Conservation (phyloP, 2,113 vertebrate genomes). For the Dolichallabes microphthalmus region DNA sequence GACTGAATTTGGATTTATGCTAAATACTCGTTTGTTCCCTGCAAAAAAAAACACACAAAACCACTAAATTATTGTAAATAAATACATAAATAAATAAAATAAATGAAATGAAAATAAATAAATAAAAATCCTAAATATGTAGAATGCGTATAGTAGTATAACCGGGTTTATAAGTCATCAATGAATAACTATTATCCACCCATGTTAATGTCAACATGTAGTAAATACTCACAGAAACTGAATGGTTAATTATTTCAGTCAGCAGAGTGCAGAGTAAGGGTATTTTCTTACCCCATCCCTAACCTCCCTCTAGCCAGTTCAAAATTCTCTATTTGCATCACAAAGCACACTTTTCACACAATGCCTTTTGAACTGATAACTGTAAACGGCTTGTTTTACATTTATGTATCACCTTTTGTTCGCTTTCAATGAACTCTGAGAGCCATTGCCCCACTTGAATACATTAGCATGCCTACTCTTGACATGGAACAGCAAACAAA, state of each 20-base stretch:
- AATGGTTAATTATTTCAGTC: slow-evolving; percentile 36
- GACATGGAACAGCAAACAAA: slow-evolving; percentile 58
- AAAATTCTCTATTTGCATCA: slow-evolving; percentile 69
- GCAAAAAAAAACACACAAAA: not conserved
- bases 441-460: slow-evolving; percentile 62
- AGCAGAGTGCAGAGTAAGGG: slow-evolving; percentile 11
- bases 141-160: not conserved
- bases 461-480: slow-evolving; percentile 62
- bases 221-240: slow-evolving; percentile 27
- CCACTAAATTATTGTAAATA: not conserved
- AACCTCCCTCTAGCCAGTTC: slow-evolving; percentile 53
- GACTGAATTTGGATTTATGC: not conserved
- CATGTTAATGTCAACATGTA: not conserved
- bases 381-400: slow-evolving; percentile 69
- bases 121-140: not conserved
- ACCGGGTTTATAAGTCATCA: slow-evolving; percentile 43
- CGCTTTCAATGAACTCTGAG: slow-evolving; percentile 67
- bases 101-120: too few relatives aligned
- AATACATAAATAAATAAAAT: too few relatives aligned
- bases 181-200: slow-evolving; percentile 36
- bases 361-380: slow-evolving; percentile 65
- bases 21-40: not conserved
- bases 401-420: slow-evolving; percentile 71
- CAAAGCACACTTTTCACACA: slow-evolving; percentile 67
- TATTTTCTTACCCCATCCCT: slow-evolving; percentile 34